phyloP scores from a whole-genome alignment of 2,797 vertebrate genomes.

The Petrocephalus schoutedeni region DNA sequence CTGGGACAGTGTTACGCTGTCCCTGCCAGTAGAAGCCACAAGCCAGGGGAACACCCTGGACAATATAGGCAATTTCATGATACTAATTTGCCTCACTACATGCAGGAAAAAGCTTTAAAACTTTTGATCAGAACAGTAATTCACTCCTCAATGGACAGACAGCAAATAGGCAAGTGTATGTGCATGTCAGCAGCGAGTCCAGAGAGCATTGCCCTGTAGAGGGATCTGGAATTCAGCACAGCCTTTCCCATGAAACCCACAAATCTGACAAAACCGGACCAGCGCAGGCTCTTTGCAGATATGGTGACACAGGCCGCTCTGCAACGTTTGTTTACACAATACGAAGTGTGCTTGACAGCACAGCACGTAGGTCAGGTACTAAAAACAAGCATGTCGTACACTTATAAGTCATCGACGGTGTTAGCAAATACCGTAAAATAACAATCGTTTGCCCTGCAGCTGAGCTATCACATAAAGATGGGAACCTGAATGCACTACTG shows the following conservation, averaged over 20 bases:
- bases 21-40: not conserved
- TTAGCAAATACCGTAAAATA: not conserved
- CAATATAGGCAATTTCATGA: not conserved
- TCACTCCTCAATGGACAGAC: not conserved
- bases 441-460: not conserved
- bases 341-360: not conserved
- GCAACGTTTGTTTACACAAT: not conserved
- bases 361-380: not conserved
- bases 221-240: not conserved
- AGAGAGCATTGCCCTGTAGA: not conserved
- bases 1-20: not conserved
- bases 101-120: not conserved
- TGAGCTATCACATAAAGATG: not conserved
- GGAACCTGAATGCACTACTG: not conserved
- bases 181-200: too few species aligned
- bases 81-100: not conserved
- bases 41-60: not conserved
- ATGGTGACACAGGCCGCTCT: not conserved
- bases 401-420: not conserved
- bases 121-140: not conserved
- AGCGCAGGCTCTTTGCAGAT: not conserved
- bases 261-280: not conserved
- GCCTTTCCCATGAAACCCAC: not conserved
- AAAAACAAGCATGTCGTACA: not conserved
- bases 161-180: not conserved